These are phyloP conservation scores for Fregetta grallaria DNA, from an alignment of 2,113 vertebrate species.

Conservation along the genomic window DNA sequence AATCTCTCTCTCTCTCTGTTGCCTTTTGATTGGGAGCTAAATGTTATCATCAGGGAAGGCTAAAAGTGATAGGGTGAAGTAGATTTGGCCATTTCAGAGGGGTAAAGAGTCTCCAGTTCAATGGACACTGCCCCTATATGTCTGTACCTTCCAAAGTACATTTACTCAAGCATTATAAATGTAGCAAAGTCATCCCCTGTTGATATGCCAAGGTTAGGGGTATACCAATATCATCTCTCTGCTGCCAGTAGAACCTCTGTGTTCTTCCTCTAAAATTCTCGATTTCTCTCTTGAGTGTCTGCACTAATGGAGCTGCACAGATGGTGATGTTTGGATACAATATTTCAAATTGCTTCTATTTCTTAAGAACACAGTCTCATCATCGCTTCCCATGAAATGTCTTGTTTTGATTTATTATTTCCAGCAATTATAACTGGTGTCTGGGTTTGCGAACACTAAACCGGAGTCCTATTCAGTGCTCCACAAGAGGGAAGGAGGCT, in stretches of 20 bases:
- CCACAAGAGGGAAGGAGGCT: neutral
- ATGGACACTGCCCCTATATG: fast-evolving
- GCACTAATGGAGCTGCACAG: neutral
- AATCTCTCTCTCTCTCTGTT: neutral
- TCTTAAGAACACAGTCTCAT: neutral
- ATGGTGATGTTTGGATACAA: neutral
- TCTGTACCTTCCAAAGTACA: neutral
- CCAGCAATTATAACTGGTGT: neutral
- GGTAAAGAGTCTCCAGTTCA: neutral
- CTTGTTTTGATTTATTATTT: neutral
- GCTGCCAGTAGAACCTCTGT: neutral
- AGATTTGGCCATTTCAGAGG: neutral
- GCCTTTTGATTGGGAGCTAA: neutral
- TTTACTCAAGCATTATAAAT: neutral
- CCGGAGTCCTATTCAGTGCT: neutral
- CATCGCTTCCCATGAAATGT: neutral
- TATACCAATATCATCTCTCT: neutral
- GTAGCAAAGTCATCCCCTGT: neutral
- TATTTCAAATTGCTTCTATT: neutral
- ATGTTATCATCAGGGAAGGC: neutral
- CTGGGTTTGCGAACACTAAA: neutral
- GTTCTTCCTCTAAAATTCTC: neutral
- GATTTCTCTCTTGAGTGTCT: neutral
- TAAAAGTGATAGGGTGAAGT: neutral
- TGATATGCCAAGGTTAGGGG: neutral